Conservation (phyloP, 2,888 invertebrate genomes). For the Coecobrya sp. region DNA sequence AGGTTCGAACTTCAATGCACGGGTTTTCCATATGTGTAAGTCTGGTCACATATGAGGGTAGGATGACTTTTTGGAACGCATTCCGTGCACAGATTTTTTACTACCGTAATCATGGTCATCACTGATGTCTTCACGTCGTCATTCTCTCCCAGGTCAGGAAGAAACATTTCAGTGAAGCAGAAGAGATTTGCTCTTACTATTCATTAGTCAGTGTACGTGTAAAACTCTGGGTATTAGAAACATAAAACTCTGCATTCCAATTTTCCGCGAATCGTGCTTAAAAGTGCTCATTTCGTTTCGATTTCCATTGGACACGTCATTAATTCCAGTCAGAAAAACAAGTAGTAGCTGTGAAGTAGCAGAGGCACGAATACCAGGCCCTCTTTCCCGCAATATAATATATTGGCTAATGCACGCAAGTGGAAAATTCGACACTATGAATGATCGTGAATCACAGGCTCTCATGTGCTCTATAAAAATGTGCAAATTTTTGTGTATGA, state of each 20-base stretch:
- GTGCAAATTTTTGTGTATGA: neutral
- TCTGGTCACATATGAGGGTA: neutral
- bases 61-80: neutral
- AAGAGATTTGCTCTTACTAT: slow-evolving; percentile 21
- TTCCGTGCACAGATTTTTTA: neutral
- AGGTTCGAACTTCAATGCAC: neutral
- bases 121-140: neutral
- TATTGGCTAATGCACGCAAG: slow-evolving; percentile 30
- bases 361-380: neutral
- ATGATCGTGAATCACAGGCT: slow-evolving; percentile 21
- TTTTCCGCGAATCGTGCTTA: neutral
- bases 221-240: neutral
- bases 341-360: neutral
- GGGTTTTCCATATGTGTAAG: no score
- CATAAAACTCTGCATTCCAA: slow-evolving; percentile 32
- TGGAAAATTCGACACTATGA: slow-evolving; percentile 55
- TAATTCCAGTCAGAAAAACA: slow-evolving; percentile 37
- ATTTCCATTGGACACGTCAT: slow-evolving; percentile 67
- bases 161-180: slow-evolving; percentile 9
- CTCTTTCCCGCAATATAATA: slow-evolving; percentile 6
- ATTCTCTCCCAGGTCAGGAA: neutral
- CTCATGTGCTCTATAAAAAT: neutral
- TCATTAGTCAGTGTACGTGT: neutral
- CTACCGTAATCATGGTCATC: neutral
- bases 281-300: slow-evolving; percentile 55